Evolutionary conservation across 37 sponge, comb jelly and placozoan genomes (phyloP), one percentile per base, ranked within the genome.

Genomic region (Cladorhizidae sp.): DNA sequence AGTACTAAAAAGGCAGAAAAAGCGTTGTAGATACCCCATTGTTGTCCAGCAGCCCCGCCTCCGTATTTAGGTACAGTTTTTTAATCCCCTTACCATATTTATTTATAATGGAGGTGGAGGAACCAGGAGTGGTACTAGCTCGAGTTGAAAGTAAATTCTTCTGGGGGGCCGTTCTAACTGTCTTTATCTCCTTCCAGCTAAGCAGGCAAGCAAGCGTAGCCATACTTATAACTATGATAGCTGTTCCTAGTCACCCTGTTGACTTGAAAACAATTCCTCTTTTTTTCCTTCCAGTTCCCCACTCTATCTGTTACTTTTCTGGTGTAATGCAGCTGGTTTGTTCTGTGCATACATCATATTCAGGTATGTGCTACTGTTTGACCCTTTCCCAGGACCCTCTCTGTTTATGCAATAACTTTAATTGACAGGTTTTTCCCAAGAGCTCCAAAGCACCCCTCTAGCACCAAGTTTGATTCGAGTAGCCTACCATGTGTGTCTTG

Each of bases 111-210:
- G 74, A 74, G 37, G 56, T 22, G 5, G 56, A 55, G 22, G 56
- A 2, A 54, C 36, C 37, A 14, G 18, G 61, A n/a, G 39, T 25
- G 50, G 31, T 81, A 1, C 22, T 82, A 35, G 49, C 26, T 22
- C 32, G 54, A 42, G 55, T 12, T 11, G 83, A 82, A 62, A 21
- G 42, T 18, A 49, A 25, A 52, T 54, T 74, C 54, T 73, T 82
- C 57, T 73, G 72, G 51, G 83, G 52, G 0, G 74, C 74, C 32
- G 74, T 82, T 42, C 49, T 35, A 0, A 37, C 43, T 29, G 65
- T 82, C 26, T 73, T 82, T 23, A 8, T 82, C 3, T 73, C 83
- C 51, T 62, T 59, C 45, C 81, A 81, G 39, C 43, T 81, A 6
- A 61, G 62, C 59, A 59, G 36, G 81, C 57, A 59, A 81, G 72